Evolutionary conservation across 1,140 invertebrate species (phyloP).

Genomic region (Drosophila triauraria): DNA sequence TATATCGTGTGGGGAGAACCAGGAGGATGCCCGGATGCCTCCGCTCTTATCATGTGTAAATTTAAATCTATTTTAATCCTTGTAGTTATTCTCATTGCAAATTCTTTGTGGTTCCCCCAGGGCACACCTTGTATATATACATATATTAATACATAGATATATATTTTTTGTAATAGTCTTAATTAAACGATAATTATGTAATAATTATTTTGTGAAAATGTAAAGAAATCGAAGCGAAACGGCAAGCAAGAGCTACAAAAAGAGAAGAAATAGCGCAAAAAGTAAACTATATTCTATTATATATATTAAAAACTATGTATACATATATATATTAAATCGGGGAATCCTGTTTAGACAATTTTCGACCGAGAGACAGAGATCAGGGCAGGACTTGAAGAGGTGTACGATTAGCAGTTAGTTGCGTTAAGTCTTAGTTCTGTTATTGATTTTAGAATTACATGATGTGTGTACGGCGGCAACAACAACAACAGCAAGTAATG

Average conservation of each 20-base stretch:
- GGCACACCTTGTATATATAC: not conserved
- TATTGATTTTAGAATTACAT: constrained; percentile 26
- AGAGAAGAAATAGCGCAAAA: constrained; percentile 40
- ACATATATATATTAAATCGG: constrained; percentile 25
- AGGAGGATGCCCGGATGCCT: not conserved
- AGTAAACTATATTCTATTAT: constrained; percentile 38
- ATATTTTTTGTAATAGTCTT: constrained; percentile 30
- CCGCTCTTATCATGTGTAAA: constrained; percentile 1
- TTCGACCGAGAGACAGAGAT: constrained; percentile 1
- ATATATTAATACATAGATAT: constrained; percentile 27
- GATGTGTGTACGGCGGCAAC: not conserved
- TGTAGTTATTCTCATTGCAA: constrained; percentile 9
- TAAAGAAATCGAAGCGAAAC: constrained; percentile 43
- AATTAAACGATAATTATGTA: constrained; percentile 66
- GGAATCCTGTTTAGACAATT: constrained; percentile 30
- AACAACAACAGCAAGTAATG: constrained; percentile 13
- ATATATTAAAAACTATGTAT: constrained; percentile 22
- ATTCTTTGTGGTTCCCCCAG: not conserved
- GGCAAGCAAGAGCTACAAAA: not conserved
- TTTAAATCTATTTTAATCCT: constrained; percentile 2
- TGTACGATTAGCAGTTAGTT: constrained; percentile 13
- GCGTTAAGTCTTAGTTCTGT: constrained; percentile 38
- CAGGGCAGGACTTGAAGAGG: not conserved
- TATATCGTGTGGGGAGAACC: not conserved
- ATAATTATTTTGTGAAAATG: constrained; percentile 79